Base-by-base conservation (phyloP, 2,797 vertebrate species). In the Erethizon dorsatum region DNA sequence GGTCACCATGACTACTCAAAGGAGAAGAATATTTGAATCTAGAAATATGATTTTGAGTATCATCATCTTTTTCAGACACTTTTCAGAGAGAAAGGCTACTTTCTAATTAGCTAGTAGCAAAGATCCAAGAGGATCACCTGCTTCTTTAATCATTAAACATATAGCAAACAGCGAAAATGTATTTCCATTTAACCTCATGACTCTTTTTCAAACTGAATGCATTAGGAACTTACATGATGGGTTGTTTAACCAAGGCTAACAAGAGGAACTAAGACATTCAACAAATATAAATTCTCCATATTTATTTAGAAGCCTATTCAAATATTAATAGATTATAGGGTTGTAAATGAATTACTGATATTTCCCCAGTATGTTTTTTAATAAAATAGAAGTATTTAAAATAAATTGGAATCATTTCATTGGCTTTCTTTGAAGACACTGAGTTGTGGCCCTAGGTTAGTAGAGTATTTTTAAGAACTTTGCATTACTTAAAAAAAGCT, bases 401-500 rank as follows among this genome's bases (percentile, higher is more conserved):
- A 83, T 96, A 91, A 90, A 54, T 92, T 91, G 90, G n/a, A 61
- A 88, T 22, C 26, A 63, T 95, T 96, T 73, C 80, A 84, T 10
- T 83, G 20, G 93, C 92, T 97, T 57, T 82, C 65, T 98, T 96
- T 77, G 67, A 92, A 97, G 79, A 82, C 26, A 82, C 2, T 31
- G 61, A 80, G 9, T 79, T 67, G 47, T 95, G 93, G 17, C 33
- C 2, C 41, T 94, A 96, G 71, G 20, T 87, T 90, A 97, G 61
- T 41, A 63, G 67, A 83, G 61, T 92, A 90, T 92, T 92, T 75
- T 83, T 86, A 50, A 71, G 33, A 83, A 41, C 1, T 0, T 15
- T 84, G 50, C 94, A 88, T 45, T 79, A 93, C 88, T 97, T 96
- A 94, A 98, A 96, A 65, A 73, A 50, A 82, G 57, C 20, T 92